These are phyloP conservation scores for Hippopotamyrus pictus DNA, from an alignment of 2,797 vertebrate species.

Conservation along the genomic window DNA sequence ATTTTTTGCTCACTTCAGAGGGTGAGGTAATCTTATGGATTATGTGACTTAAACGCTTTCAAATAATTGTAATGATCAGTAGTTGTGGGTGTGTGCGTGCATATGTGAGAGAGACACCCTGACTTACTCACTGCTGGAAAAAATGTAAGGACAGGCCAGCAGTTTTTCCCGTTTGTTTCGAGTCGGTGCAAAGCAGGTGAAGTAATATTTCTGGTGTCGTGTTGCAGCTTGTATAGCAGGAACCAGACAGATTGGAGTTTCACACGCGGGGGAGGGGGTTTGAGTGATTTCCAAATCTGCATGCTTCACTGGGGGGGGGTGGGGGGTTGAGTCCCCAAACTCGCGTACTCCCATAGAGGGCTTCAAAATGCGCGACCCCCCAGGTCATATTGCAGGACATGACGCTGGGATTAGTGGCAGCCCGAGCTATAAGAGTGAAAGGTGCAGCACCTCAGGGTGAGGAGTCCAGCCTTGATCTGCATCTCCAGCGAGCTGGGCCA, in stretches of 20 bases:
- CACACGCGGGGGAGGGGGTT: slow-evolving; percentile 47
- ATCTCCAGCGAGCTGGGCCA: neutral
- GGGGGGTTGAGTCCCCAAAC: neutral
- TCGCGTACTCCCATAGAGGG: neutral
- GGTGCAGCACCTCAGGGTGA: neutral
- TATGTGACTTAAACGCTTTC: neutral
- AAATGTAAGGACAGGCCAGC: neutral
- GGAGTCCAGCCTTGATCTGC: neutral
- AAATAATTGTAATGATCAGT: neutral
- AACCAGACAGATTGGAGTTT: slow-evolving; percentile 53
- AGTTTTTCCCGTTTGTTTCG: slow-evolving; percentile 30
- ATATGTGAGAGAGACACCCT: neutral
- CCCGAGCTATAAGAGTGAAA: neutral
- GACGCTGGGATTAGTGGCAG: neutral
- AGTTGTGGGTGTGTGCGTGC: slow-evolving; percentile 8
- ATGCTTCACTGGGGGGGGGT: neutral
- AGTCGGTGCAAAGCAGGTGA: slow-evolving; percentile 29
- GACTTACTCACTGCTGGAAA: neutral
- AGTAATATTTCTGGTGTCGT: slow-evolving; percentile 38
- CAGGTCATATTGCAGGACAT: neutral
- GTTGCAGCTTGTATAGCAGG: slow-evolving; percentile 34
- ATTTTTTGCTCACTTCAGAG: slow-evolving; percentile 12
- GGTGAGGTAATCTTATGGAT: slow-evolving; percentile 12
- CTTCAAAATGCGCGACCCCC: neutral
- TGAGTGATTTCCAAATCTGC: neutral